These are phyloP conservation scores for Lordiphosa fenestrarum DNA, from an alignment of 2,888 invertebrate genomes.

Conservation along the genomic window DNA sequence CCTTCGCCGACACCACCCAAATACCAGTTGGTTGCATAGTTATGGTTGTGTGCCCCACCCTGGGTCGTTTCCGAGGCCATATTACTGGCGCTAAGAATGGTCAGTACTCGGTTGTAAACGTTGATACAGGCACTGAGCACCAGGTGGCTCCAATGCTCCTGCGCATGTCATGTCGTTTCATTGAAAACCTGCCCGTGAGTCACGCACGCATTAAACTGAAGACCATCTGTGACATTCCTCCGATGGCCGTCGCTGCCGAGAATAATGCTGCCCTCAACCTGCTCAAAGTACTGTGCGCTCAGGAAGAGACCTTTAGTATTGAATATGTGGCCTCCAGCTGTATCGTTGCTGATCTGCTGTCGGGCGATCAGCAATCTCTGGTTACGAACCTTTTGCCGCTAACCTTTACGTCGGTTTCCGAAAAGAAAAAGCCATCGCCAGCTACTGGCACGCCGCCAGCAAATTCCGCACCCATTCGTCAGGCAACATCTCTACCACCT, in stretches of 20 bases:
- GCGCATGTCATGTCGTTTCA: slow-evolving; percentile 44
- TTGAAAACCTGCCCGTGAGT: slow-evolving; percentile 43
- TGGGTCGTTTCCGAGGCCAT: slow-evolving; percentile 41
- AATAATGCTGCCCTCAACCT: slow-evolving; percentile 21
- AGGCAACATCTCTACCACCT: not conserved
- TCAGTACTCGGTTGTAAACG: slow-evolving; percentile 35
- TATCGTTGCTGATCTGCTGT: slow-evolving; percentile 32
- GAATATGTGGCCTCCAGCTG: slow-evolving; percentile 6
- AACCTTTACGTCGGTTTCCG: slow-evolving; percentile 25
- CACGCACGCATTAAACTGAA: slow-evolving; percentile 26
- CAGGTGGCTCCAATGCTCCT: slow-evolving; percentile 10
- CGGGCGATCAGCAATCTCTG: slow-evolving; percentile 19
- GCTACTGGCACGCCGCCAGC: not conserved
- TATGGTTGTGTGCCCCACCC: slow-evolving; percentile 27
- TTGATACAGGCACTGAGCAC: slow-evolving; percentile 39
- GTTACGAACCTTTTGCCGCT: slow-evolving; percentile 29
- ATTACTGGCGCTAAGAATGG: slow-evolving; percentile 4
- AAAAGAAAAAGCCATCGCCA: not conserved
- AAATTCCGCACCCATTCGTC: not conserved
- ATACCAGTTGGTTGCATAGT: slow-evolving; percentile 34
- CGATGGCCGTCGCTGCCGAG: not conserved
- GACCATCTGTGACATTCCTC: slow-evolving; percentile 34
- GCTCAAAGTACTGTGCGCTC: slow-evolving; percentile 9
- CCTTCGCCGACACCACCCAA: slow-evolving; percentile 7
- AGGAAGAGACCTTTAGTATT: slow-evolving; percentile 15